Conservation (phyloP, 30 jellyfish, hydroid and myxozoan genomes). For the Aurelia sp. region DNA sequence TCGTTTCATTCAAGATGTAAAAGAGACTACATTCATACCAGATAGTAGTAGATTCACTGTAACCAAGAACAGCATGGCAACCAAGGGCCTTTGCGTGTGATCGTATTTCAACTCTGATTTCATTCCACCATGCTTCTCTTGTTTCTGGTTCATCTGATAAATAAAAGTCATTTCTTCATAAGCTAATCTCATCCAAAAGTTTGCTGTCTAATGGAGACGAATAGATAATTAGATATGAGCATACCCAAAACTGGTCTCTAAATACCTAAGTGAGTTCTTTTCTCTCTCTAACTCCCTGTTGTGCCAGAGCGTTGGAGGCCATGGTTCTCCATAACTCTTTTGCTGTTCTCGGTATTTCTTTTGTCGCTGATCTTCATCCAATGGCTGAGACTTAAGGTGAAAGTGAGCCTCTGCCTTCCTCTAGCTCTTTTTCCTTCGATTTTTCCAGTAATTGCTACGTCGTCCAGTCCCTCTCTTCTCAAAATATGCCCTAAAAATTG, state of each 20-base stretch:
- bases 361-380: not conserved
- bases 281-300: too few species aligned
- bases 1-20: not conserved
- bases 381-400: not conserved
- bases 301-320: too few species aligned
- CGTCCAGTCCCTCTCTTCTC: not conserved
- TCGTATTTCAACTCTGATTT: constrained; percentile 84
- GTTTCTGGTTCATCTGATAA: constrained; percentile 79
- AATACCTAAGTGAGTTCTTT: too few species aligned
- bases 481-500: not conserved
- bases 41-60: constrained; percentile 80
- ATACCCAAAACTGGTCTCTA: too few species aligned
- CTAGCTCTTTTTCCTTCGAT: not conserved
- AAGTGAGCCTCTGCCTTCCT: not conserved
- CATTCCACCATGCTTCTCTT: constrained; percentile 94
- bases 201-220: too few species aligned
- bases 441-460: not conserved
- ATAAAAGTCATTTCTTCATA: too few species aligned
- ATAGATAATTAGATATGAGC: too few species aligned
- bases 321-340: not conserved
- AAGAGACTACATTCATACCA: constrained; percentile 5
- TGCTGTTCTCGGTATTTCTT: not conserved
- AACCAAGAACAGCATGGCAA: constrained; percentile 94
- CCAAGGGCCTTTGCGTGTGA: constrained; percentile 94
- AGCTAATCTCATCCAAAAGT: too few species aligned